Evolutionary conservation across 2,797 vertebrate genomes (phyloP).

Genomic region (Oreortyx pictus): DNA sequence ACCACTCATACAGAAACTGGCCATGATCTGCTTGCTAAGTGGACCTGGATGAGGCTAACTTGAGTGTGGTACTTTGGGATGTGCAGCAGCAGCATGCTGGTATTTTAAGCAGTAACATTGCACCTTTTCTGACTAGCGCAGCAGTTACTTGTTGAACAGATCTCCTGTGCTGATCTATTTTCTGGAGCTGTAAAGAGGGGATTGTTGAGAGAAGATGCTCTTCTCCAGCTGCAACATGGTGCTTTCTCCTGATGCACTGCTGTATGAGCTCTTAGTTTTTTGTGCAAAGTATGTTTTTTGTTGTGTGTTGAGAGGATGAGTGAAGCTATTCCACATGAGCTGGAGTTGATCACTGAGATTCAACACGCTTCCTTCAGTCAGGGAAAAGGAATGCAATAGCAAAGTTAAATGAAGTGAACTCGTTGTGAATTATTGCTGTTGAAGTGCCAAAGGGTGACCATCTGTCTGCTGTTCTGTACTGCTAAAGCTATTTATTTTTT

Average conservation of each 20-base stretch:
- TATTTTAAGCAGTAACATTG: too few relatives aligned
- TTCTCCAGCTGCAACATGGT: not conserved
- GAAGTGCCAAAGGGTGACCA: not conserved
- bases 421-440: not conserved
- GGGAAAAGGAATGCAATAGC: not conserved
- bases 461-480: not conserved
- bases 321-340: not conserved
- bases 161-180: not conserved
- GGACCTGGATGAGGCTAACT: not conserved
- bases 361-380: not conserved
- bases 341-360: not conserved
- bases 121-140: not conserved
- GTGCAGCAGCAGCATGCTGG: not conserved
- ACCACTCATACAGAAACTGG: not conserved
- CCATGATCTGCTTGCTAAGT: not conserved
- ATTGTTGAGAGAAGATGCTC: not conserved
- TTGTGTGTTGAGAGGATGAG: not conserved
- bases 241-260: not conserved
- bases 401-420: not conserved
- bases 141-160: not conserved
- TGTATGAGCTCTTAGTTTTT: not conserved
- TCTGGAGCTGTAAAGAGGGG: not conserved
- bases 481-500: not conserved
- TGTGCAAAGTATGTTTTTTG: accelerated
- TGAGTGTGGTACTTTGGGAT: not conserved